A percentile compares a stretch with the other conserved stretches of the same genome.
Evolutionary conservation across 1,140 invertebrate genomes (phyloP).

Genomic region (Mercenaria mercenaria): DNA sequence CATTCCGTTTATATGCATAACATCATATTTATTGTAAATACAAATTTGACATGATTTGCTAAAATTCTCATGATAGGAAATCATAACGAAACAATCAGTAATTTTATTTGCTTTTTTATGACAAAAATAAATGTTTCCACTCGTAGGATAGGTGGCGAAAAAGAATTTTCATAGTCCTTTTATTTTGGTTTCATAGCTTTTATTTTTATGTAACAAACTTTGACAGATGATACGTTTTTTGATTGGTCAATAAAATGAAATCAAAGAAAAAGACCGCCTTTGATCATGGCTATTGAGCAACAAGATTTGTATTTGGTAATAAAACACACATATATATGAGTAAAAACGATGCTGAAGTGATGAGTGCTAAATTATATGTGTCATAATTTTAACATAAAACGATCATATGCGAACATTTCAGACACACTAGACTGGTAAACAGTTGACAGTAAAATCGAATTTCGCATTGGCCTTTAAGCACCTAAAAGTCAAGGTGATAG

Average conservation of each 20-base stretch:
- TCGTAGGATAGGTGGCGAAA: conserved; percentile 23
- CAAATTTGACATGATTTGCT: conserved; percentile 36
- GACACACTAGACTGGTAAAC: no score
- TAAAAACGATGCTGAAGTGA: not conserved
- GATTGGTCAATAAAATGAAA: conserved; percentile 55
- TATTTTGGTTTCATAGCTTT: conserved; percentile 45
- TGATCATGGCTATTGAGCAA: conserved; percentile 41
- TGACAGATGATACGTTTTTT: conserved; percentile 55
- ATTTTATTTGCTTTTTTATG: conserved; percentile 61
- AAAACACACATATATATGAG: conserved; percentile 23
- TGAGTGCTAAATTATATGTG: not conserved
- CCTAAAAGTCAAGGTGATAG: no score
- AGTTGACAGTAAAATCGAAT: no score
- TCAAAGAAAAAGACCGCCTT: conserved; percentile 45
- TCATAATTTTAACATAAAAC: not conserved
- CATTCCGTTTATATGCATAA: not conserved
- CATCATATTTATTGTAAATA: not conserved
- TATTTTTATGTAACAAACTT: conserved; percentile 53
- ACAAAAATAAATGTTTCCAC: conserved; percentile 39
- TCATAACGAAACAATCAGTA: conserved; percentile 12
- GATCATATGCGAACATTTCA: not conserved
- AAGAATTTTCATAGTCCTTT: conserved; percentile 53
- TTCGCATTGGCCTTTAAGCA: no score
- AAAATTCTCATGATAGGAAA: not conserved
- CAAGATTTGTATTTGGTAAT: not conserved